Conservation (phyloP, 2,113 vertebrate genomes). For the Gambusia affinis region DNA sequence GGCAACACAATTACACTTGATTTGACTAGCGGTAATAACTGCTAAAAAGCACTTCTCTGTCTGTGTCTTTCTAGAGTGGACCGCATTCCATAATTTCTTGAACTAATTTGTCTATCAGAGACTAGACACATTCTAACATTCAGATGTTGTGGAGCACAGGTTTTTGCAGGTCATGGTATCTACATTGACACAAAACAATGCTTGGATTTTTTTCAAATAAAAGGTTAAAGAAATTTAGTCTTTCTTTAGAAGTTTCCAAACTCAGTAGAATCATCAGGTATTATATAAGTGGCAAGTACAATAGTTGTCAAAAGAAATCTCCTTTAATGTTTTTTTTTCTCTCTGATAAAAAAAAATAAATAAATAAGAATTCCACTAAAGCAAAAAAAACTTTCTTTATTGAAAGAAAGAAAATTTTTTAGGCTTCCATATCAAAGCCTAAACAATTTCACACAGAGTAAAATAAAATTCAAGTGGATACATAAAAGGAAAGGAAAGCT, state of each 20-base stretch:
- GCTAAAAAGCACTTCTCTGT: background rate
- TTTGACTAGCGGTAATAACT: no score
- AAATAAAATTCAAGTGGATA: background rate
- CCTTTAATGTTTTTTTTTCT: background rate
- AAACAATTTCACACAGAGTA: no score
- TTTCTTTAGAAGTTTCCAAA: background rate
- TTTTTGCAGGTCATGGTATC: background rate
- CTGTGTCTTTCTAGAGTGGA: background rate
- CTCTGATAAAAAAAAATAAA: background rate
- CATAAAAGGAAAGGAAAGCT: background rate
- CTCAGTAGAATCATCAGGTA: background rate
- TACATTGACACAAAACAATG: background rate
- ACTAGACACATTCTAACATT: background rate
- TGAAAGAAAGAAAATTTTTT: no score
- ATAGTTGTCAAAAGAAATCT: no score
- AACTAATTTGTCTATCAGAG: background rate
- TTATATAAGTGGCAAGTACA: background rate
- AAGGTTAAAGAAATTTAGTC: background rate
- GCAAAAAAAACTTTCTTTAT: background rate
- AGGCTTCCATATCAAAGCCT: no score
- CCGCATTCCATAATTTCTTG: background rate
- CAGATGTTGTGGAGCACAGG: conserved; percentile 5
- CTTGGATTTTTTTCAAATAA: background rate
- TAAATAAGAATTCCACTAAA: background rate
- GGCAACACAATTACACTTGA: no score